Evolutionary conservation across 2,888 invertebrate species (phyloP).

Genomic region (Dynastes maya): DNA sequence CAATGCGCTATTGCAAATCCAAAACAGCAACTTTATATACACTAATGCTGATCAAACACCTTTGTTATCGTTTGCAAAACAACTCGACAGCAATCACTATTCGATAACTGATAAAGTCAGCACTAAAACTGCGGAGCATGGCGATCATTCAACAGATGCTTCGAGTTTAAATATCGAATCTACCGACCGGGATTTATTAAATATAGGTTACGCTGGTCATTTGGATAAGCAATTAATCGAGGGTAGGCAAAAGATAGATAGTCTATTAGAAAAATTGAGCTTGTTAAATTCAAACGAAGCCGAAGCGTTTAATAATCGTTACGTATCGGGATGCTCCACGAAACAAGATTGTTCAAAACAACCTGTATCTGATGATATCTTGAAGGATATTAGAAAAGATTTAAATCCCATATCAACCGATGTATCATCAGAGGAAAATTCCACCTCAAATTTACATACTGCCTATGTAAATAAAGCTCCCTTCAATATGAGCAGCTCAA

Average conservation of each 20-base stretch:
- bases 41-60: constrained; percentile 10
- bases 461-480: neutral
- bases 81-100: neutral
- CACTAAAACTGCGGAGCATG: too few relatives aligned
- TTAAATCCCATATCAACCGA: constrained; percentile 46
- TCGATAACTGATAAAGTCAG: too few relatives aligned
- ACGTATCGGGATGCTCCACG: constrained; percentile 67
- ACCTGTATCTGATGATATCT: constrained; percentile 48
- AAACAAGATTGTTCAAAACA: constrained; percentile 54
- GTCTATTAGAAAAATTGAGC: constrained; percentile 66
- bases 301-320: constrained; percentile 61
- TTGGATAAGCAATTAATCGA: constrained; percentile 60
- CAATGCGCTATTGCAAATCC: constrained; percentile 32
- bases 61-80: neutral
- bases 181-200: neutral
- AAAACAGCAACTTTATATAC: constrained; percentile 44
- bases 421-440: constrained; percentile 35
- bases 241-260: constrained; percentile 66
- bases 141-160: neutral
- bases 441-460: constrained; percentile 16
- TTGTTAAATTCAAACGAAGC: constrained; percentile 57
- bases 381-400: constrained; percentile 53
- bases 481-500: constrained; percentile 32
- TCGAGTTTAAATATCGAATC: constrained; percentile 18
- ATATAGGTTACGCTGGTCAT: constrained; percentile 29